phyloP scores from a whole-genome alignment of 2,888 invertebrate species.

The Temnothorax rugatulus region DNA sequence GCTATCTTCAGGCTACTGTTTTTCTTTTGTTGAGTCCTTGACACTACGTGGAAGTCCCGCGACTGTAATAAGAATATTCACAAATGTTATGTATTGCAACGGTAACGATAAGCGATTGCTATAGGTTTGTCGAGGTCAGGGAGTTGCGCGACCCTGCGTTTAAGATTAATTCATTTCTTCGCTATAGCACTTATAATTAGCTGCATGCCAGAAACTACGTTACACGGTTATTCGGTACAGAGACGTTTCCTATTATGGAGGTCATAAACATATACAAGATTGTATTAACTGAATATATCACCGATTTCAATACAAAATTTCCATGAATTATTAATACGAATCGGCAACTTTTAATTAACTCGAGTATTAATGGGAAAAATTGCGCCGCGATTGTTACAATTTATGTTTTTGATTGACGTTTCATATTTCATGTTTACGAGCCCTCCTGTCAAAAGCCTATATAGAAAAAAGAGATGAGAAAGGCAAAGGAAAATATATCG shows the following conservation, averaged over 20 bases:
- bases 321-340: not conserved
- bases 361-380: not conserved
- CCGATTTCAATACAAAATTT: not conserved
- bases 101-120: not conserved
- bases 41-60: slow-evolving; percentile 72
- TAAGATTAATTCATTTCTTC: slow-evolving; percentile 59
- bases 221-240: not conserved
- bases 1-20: slow-evolving; percentile 64
- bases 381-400: not conserved
- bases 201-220: slow-evolving; percentile 9
- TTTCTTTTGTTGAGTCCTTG: slow-evolving; percentile 58
- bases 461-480: not conserved
- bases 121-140: slow-evolving; percentile 33
- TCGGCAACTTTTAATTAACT: slow-evolving; percentile 15
- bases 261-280: not conserved
- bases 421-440: not conserved
- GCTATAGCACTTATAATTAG: slow-evolving; percentile 55
- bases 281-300: not conserved
- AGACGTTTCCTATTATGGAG: not conserved
- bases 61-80: slow-evolving; percentile 67
- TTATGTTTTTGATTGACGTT: not conserved
- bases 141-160: slow-evolving; percentile 30
- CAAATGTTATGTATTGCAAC: not conserved
- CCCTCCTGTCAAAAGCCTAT: not conserved
- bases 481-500: not conserved